These are phyloP conservation scores for Ateles fusciceps DNA, from an alignment of 2,797 vertebrate species.

Conservation along the genomic window DNA sequence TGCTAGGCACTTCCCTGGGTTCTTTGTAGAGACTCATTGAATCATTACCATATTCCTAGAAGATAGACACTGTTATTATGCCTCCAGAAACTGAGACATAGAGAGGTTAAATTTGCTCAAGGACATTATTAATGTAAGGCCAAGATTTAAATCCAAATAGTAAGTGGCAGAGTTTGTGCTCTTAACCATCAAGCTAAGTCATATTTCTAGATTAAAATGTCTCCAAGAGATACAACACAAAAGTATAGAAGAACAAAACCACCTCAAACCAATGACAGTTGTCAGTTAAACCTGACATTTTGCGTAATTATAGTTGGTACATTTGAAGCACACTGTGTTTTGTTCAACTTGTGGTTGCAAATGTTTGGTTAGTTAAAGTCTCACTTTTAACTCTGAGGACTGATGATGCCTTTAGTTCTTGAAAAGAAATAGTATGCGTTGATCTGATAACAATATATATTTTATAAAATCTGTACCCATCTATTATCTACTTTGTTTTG, in stretches of 20 bases:
- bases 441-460: slow-evolving; percentile 49
- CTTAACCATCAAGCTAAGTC: slow-evolving; percentile 10
- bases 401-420: slow-evolving; percentile 50
- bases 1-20: neutral
- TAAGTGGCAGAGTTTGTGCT: neutral
- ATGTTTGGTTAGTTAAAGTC: slow-evolving; percentile 58
- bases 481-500: no score
- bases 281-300: slow-evolving; percentile 55
- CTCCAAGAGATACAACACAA: slow-evolving; percentile 37
- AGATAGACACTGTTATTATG: neutral
- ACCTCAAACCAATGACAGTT: slow-evolving; percentile 45
- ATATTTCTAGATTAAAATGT: slow-evolving; percentile 52
- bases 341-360: slow-evolving; percentile 48
- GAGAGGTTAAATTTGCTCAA: neutral
- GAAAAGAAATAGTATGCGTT: slow-evolving; percentile 28
- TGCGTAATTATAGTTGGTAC: slow-evolving; percentile 62
- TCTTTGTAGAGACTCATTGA: neutral
- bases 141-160: neutral
- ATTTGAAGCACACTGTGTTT: slow-evolving; percentile 50
- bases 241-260: slow-evolving; percentile 51
- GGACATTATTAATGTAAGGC: slow-evolving; percentile 25
- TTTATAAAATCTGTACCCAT: slow-evolving; percentile 42
- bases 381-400: slow-evolving; percentile 53
- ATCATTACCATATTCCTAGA: neutral
- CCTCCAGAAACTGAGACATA: neutral